Conservation (phyloP, 2,113 vertebrate genomes). For the Notarius quadriscutis region DNA sequence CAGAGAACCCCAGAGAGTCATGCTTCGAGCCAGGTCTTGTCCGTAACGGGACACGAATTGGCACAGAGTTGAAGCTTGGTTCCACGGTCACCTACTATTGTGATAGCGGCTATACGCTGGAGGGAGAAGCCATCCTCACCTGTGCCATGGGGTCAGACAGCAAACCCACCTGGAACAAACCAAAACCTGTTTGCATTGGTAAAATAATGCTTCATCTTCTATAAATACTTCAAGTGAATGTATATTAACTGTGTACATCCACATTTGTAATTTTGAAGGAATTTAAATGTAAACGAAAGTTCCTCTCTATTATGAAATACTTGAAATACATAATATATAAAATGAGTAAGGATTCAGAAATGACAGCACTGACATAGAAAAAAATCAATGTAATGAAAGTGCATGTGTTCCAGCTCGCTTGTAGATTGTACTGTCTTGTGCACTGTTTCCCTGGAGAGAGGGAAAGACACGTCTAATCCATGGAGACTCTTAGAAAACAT, state of each 20-base stretch:
- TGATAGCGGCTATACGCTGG: constrained; percentile 87
- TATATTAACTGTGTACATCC: background rate
- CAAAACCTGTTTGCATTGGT: constrained; percentile 92
- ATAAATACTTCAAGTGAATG: background rate
- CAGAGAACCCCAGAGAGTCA: constrained; percentile 97
- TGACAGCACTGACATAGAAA: background rate
- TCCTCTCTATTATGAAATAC: background rate
- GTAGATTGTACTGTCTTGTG: constrained; percentile 18
- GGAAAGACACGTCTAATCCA: constrained; percentile 60
- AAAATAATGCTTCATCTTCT: constrained; percentile 22
- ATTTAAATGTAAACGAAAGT: background rate
- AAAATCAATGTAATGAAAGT: background rate
- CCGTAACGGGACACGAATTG: constrained; percentile 88
- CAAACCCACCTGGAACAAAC: constrained; percentile 91
- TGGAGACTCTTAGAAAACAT: constrained; percentile 71
- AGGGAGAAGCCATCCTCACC: constrained; percentile 85
- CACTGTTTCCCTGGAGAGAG: constrained; percentile 32
- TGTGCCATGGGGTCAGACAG: constrained; percentile 90
- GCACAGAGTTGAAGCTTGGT: constrained; percentile 88
- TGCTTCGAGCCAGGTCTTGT: constrained; percentile 92
- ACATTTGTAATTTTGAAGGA: background rate
- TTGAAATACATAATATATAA: background rate
- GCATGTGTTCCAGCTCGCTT: background rate
- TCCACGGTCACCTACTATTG: constrained; percentile 92
- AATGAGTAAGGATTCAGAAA: background rate